Conservation (phyloP, 2,797 vertebrate genomes). For the Champsocephalus gunnari region DNA sequence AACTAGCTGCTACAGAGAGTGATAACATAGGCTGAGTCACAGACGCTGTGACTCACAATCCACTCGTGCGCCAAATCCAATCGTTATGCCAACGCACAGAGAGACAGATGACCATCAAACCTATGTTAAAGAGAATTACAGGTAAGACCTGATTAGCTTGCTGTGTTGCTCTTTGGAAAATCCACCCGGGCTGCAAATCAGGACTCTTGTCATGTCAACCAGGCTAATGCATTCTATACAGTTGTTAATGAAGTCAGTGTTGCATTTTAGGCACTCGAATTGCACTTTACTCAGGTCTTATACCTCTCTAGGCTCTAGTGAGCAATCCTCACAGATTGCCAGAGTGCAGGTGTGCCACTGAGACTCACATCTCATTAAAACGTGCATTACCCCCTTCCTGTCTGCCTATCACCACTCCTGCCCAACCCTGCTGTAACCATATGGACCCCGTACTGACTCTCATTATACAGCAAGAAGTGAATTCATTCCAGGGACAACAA, state of each 20-base stretch:
- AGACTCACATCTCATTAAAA: constrained; percentile 83
- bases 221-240: constrained; percentile 46
- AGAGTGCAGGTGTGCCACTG: constrained; percentile 73
- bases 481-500: constrained; percentile 73
- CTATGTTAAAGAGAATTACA: constrained; percentile 25
- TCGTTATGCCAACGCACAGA: constrained; percentile 24
- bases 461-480: constrained; percentile 81
- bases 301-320: constrained; percentile 60
- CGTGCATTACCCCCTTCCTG: constrained; percentile 74
- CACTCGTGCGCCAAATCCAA: constrained; percentile 30
- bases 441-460: constrained; percentile 85
- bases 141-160: constrained; percentile 38
- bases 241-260: constrained; percentile 38
- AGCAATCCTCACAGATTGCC: constrained; percentile 69
- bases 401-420: constrained; percentile 54
- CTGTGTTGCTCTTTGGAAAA: constrained; percentile 24
- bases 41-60: constrained; percentile 43
- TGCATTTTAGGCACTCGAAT: constrained; percentile 43
- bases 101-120: constrained; percentile 42
- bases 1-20: constrained; percentile 39
- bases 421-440: constrained; percentile 77
- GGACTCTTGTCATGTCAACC: constrained; percentile 35
- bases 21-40: constrained; percentile 54
- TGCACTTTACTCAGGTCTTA: constrained; percentile 53
- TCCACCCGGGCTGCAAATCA: constrained; percentile 28